Percentiles rank a stretch among this genome's conserved stretches.
Evolutionary conservation across 2,113 vertebrate genomes (phyloP).

Genomic region (Myotis lucifugus): DNA sequence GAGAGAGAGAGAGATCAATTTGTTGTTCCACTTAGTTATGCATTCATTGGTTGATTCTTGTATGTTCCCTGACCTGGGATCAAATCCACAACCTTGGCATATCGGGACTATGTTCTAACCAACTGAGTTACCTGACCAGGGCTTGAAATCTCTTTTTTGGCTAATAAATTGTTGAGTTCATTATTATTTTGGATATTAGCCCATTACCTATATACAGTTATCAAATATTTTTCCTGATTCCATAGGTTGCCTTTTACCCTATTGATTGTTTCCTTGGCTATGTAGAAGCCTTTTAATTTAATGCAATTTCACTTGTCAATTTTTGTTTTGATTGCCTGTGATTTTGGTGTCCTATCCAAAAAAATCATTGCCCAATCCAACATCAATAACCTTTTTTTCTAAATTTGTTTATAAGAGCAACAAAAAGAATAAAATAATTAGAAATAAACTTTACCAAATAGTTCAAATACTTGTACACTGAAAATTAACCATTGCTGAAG

Average conservation of each 20-base stretch:
- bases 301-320: not conserved
- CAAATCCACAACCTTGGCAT: not conserved
- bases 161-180: not conserved
- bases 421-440: not conserved
- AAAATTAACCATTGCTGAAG: not conserved
- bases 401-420: not conserved
- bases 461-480: not conserved
- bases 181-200: not conserved
- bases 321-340: not conserved
- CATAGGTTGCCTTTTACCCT: rapidly evolving
- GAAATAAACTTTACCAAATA: not conserved
- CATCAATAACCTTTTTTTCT: not conserved
- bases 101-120: not conserved
- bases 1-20: not conserved
- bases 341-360: not conserved
- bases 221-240: not conserved
- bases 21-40: not conserved
- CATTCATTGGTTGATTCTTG: not conserved
- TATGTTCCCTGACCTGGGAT: not conserved
- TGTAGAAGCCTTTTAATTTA: not conserved
- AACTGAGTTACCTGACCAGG: not conserved
- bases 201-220: not conserved
- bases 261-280: not conserved
- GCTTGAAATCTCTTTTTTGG: not conserved
- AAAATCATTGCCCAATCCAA: not conserved